Evolutionary conservation across 2,888 invertebrate genomes (phyloP).

Genomic region (Ariolimax columbianus): DNA sequence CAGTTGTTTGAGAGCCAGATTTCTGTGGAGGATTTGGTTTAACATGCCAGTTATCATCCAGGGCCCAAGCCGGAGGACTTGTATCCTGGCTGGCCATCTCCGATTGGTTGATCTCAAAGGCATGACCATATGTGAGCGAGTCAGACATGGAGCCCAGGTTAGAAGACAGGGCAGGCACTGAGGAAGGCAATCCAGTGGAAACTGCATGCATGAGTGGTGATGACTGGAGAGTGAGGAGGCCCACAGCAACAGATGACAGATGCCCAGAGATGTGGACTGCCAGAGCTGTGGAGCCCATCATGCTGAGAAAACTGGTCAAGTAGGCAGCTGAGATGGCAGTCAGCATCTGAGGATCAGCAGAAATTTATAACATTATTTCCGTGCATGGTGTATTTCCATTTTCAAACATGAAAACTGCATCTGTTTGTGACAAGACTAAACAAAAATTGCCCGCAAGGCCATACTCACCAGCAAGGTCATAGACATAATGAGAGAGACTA

Average conservation of each 20-base stretch:
- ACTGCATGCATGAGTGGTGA: slow-evolving; percentile 3
- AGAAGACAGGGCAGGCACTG: neutral
- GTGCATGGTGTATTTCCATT: too few species aligned
- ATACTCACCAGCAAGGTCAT: too few species aligned
- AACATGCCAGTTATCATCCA: neutral
- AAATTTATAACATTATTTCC: neutral
- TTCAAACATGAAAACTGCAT: too few species aligned
- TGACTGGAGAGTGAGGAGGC: slow-evolving; percentile 38
- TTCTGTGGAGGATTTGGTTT: neutral
- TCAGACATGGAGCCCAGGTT: neutral
- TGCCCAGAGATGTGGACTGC: slow-evolving; percentile 62
- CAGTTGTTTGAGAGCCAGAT: neutral
- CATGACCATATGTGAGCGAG: neutral
- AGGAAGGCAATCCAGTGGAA: neutral
- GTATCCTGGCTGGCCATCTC: neutral
- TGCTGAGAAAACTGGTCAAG: slow-evolving; percentile 82
- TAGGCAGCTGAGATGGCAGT: slow-evolving; percentile 83
- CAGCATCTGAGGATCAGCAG: slow-evolving; percentile 79
- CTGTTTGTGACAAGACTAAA: too few species aligned
- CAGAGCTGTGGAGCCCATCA: slow-evolving; percentile 82
- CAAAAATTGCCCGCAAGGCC: too few species aligned
- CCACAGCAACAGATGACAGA: slow-evolving; percentile 57
- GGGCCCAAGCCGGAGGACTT: neutral
- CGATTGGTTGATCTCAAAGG: neutral
- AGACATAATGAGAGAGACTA: too few species aligned